Conservation (phyloP, 2,797 vertebrate species). For the Tragopan temminckii region DNA sequence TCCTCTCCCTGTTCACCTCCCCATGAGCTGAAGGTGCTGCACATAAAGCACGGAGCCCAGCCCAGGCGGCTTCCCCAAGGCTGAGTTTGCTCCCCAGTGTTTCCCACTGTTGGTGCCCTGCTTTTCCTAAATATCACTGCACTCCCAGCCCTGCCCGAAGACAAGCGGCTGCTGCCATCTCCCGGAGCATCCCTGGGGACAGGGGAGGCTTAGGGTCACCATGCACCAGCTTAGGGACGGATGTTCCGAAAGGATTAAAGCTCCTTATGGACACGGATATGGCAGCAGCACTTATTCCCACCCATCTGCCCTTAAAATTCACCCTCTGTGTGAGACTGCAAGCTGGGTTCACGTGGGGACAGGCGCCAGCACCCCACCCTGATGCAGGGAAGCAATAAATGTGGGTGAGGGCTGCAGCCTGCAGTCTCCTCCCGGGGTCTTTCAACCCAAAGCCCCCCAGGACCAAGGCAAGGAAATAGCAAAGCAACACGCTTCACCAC, state of each 20-base stretch:
- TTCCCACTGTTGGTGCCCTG: not conserved
- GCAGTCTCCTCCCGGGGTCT: not conserved
- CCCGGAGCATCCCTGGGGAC: fast-evolving
- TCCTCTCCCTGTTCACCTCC: not conserved
- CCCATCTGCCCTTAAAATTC: not conserved
- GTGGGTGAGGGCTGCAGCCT: not conserved
- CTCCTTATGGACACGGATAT: not conserved
- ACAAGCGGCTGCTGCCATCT: not conserved
- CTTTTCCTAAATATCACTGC: not conserved
- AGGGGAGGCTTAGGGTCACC: not conserved
- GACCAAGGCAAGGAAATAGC: fast-evolving
- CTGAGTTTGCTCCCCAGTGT: not conserved
- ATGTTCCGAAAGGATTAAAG: not conserved
- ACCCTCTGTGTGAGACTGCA: not conserved
- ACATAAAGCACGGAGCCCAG: fast-evolving
- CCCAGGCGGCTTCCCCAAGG: not conserved
- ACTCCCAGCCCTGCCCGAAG: not conserved
- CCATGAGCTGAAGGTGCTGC: not conserved
- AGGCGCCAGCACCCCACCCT: not conserved
- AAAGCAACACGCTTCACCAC: fast-evolving
- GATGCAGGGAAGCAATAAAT: not conserved
- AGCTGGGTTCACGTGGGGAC: not conserved
- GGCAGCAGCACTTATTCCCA: not conserved
- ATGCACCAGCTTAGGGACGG: not conserved
- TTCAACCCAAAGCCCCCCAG: fast-evolving